These are phyloP conservation scores for Scaptomyza montana DNA, from an alignment of 1,140 invertebrate genomes.

Conservation along the genomic window DNA sequence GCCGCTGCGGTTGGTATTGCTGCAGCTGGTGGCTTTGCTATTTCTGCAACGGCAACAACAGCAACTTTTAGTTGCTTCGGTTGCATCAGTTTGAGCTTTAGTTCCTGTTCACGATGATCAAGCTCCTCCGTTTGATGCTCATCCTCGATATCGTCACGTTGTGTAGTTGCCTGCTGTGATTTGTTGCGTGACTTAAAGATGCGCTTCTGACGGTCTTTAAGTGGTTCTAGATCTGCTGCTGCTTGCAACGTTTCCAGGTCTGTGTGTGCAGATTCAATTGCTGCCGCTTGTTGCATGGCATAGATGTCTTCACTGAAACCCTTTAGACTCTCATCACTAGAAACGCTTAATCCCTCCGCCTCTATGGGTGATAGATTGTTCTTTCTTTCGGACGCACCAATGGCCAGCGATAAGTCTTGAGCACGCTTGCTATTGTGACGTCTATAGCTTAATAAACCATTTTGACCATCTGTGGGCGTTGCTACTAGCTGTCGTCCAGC, in stretches of 20 bases:
- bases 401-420: no score
- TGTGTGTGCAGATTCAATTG: no score
- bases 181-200: slow-evolving; percentile 78
- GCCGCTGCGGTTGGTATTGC: slow-evolving; percentile 4
- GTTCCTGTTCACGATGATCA: neutral
- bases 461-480: slow-evolving; percentile 9
- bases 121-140: no score
- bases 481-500: neutral
- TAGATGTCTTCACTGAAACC: neutral
- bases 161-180: slow-evolving; percentile 22
- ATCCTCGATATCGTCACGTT: no score
- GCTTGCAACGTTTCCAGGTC: no score
- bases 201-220: slow-evolving; percentile 77
- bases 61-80: neutral
- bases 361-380: neutral
- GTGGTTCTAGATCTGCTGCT: neutral
- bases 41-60: neutral
- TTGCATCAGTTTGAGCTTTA: neutral
- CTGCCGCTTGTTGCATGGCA: neutral
- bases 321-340: slow-evolving; percentile 23
- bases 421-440: neutral
- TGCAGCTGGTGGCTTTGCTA: neutral
- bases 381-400: neutral
- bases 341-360: slow-evolving; percentile 34
- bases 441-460: slow-evolving; percentile 29